Percentiles rank a stretch among this genome's conserved stretches.
These are phyloP conservation scores for Ips nitidus DNA, from an alignment of 1,140 invertebrate genomes.

Conservation along the genomic window DNA sequence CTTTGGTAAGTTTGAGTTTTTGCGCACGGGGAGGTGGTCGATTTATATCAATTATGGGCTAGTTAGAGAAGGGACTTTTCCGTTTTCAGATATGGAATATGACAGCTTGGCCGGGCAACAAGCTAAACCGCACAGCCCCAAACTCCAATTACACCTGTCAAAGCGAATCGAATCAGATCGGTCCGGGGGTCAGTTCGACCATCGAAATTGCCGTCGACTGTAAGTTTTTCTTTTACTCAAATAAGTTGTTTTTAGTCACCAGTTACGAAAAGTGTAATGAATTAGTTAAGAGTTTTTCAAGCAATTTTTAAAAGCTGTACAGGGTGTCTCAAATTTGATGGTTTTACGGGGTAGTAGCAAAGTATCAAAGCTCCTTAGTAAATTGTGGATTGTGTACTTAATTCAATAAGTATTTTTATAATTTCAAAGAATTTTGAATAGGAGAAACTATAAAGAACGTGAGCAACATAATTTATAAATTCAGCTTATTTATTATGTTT, in stretches of 20 bases:
- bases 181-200: slow-evolving; percentile 72
- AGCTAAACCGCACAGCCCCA: slow-evolving; percentile 73
- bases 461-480: no score
- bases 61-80: background rate
- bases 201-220: slow-evolving; percentile 86
- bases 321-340: no score
- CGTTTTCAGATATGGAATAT: slow-evolving; percentile 69
- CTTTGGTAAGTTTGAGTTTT: slow-evolving; percentile 60
- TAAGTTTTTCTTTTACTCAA: slow-evolving; percentile 58
- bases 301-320: no score
- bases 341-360: no score
- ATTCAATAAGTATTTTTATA: no score
- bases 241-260: background rate
- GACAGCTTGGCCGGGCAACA: slow-evolving; percentile 74
- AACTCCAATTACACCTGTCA: slow-evolving; percentile 83
- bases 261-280: no score
- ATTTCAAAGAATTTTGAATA: no score
- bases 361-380: no score
- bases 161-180: slow-evolving; percentile 73
- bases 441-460: no score
- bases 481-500: no score
- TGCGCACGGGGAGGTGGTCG: background rate
- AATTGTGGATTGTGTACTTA: no score
- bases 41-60: background rate
- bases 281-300: no score